phyloP scores from a whole-genome alignment of 2,888 invertebrate genomes.

The Penaeus monodon region DNA sequence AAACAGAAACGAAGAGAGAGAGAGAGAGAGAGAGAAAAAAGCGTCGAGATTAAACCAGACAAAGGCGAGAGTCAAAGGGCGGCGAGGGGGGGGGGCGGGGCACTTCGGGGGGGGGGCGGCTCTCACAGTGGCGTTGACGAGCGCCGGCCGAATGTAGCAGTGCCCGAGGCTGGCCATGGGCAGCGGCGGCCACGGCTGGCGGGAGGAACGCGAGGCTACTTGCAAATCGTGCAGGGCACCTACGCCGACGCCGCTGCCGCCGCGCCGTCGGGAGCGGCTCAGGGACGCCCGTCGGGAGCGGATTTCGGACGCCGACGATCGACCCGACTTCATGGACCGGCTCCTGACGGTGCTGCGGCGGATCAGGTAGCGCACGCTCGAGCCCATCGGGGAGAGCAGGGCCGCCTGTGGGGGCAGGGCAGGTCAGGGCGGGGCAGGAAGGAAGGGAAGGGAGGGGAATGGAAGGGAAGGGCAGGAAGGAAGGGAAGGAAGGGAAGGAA shows the following conservation, averaged over 20 bases:
- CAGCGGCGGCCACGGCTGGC: slow-evolving; percentile 4
- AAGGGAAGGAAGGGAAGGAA: not conserved
- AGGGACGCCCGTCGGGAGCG: slow-evolving; percentile 42
- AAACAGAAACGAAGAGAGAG: too few relatives aligned
- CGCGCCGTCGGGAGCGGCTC: slow-evolving; percentile 43
- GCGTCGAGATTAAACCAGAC: too few relatives aligned
- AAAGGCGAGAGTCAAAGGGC: not conserved
- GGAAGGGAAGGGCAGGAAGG: not conserved
- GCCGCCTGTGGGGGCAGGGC: slow-evolving; percentile 44
- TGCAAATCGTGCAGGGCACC: too few relatives aligned
- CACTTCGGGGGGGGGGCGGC: not conserved
- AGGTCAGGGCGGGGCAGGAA: not conserved
- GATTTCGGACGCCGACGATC: slow-evolving; percentile 51
- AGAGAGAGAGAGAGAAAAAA: too few relatives aligned
- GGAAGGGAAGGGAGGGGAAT: not conserved
- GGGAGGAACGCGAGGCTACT: not conserved
- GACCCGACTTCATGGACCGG: slow-evolving; percentile 57
- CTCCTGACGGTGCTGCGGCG: slow-evolving; percentile 60
- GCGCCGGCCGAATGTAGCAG: not conserved
- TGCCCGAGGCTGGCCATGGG: not conserved
- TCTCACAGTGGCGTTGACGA: not conserved
- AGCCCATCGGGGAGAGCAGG: slow-evolving; percentile 41
- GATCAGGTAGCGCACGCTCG: slow-evolving; percentile 61
- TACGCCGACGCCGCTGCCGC: not conserved
- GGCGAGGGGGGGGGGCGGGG: slow-evolving; percentile 10